Percentiles rank a stretch among this genome's conserved stretches.
phyloP scores from a whole-genome alignment of 2,113 vertebrate genomes.

The Sinocyclocheilus anshuiensis region DNA sequence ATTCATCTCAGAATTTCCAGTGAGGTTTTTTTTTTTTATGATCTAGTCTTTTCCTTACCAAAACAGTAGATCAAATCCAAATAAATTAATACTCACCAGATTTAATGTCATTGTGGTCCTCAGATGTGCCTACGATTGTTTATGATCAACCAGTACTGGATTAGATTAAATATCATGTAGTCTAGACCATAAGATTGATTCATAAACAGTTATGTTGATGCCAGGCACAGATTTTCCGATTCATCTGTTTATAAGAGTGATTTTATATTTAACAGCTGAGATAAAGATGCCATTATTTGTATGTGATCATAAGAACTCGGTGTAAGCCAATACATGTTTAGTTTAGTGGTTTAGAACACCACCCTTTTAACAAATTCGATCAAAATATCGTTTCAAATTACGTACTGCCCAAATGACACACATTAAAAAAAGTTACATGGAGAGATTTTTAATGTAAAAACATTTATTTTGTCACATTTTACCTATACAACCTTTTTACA shows the following conservation, averaged over 20 bases:
- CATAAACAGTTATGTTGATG: background rate
- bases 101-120: background rate
- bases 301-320: background rate
- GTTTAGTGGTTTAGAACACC: background rate
- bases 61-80: background rate
- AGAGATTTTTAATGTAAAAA: slow-evolving; percentile 77
- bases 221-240: background rate
- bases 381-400: background rate
- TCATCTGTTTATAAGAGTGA: background rate
- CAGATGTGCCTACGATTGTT: background rate
- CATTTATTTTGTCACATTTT: slow-evolving; percentile 94
- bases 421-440: background rate
- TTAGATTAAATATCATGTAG: background rate
- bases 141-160: background rate
- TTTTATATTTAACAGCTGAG: background rate
- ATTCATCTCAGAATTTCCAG: background rate
- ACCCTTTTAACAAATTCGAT: background rate
- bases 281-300: background rate
- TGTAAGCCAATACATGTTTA: background rate
- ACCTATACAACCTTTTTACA: slow-evolving; percentile 86
- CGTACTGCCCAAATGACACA: background rate
- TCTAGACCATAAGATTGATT: background rate
- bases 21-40: background rate
- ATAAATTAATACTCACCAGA: background rate
- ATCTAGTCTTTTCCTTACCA: background rate